Conservation (phyloP, 2,797 vertebrate species). For the Geotrypetes seraphini region DNA sequence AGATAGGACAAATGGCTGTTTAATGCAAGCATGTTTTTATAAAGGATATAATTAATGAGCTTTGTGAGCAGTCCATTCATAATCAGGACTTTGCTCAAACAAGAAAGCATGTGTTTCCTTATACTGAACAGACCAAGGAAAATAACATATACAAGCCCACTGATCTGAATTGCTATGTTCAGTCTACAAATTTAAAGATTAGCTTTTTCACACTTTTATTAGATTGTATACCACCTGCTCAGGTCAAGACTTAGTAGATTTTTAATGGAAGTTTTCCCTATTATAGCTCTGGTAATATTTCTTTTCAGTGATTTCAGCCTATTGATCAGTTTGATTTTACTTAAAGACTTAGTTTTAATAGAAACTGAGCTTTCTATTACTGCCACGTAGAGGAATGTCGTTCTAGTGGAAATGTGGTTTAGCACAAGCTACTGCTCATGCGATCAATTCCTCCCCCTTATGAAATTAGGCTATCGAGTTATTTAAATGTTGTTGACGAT, state of each 20-base stretch:
- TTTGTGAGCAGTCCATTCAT: conserved; percentile 18
- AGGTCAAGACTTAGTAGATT: background rate
- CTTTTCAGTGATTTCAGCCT: background rate
- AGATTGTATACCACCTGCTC: too few relatives aligned
- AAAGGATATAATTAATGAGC: background rate
- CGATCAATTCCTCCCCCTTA: conserved; percentile 9
- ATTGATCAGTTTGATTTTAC: background rate
- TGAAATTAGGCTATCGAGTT: conserved; percentile 9
- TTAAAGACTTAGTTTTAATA: conserved; percentile 19
- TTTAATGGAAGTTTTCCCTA: background rate
- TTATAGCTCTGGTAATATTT: conserved; percentile 5
- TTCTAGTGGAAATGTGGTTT: conserved; percentile 18
- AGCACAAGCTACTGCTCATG: conserved; percentile 15
- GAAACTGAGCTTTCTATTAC: conserved; percentile 44
- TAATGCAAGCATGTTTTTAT: conserved; percentile 17
- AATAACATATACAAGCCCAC: too few relatives aligned
- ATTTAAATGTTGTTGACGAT: background rate
- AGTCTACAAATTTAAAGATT: too few relatives aligned
- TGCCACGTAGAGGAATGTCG: conserved; percentile 29
- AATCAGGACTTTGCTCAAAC: conserved; percentile 1
- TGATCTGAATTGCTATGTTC: too few relatives aligned
- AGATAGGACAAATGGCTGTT: conserved; percentile 16
- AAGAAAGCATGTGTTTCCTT: background rate
- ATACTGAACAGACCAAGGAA: background rate
- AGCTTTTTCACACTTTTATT: too few relatives aligned